Conservation (phyloP, 2,797 vertebrate genomes). For the Momotus momota region DNA sequence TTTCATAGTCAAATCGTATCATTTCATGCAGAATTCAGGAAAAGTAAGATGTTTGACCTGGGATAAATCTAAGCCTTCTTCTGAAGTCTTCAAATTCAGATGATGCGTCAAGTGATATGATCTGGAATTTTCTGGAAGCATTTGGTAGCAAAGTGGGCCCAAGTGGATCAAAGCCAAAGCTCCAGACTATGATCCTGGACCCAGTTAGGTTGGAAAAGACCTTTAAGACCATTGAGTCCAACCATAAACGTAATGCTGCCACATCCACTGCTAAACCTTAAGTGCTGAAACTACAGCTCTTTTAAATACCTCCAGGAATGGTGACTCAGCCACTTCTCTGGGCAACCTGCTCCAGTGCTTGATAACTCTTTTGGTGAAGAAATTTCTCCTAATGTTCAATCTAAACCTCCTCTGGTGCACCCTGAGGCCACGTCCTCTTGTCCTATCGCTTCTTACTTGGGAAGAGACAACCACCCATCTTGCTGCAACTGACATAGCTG, state of each 20-base stretch:
- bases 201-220: not conserved
- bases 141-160: not conserved
- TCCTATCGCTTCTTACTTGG: not conserved
- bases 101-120: not conserved
- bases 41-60: not conserved
- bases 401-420: not conserved
- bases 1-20: not conserved
- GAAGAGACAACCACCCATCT: not conserved
- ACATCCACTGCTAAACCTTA: not conserved
- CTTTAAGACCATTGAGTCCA: not conserved
- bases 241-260: not conserved
- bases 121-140: not conserved
- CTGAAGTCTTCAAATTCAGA: not conserved
- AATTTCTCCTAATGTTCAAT: not conserved
- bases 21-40: rapidly evolving
- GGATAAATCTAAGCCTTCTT: not conserved
- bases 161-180: not conserved
- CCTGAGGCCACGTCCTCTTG: not conserved
- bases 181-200: not conserved
- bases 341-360: not conserved
- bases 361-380: not conserved
- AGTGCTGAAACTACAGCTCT: not conserved
- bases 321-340: not conserved
- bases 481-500: rapidly evolving
- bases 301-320: not conserved